Evolutionary conservation across 2,888 invertebrate species (phyloP), one percentile per base, ranked within the genome.

Genomic region (Eupithecia centaureata): DNA sequence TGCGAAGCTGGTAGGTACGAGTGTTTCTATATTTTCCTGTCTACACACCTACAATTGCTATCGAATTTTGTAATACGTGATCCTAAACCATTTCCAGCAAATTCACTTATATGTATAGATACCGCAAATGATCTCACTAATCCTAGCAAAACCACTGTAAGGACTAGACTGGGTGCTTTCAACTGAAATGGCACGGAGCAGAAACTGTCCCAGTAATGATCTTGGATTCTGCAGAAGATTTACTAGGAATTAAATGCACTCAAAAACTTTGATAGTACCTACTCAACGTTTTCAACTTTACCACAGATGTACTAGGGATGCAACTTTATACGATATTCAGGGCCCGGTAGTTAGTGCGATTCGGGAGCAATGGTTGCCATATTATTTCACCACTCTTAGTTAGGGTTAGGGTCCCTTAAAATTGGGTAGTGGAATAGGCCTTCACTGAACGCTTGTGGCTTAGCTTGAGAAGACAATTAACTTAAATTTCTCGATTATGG

Each of bases 211-310:
- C 57, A 27, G 68, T 72, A 76, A 81, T 75, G 73, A 75, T 75
- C 69, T 64, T 63, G 57, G 63, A 73, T 71, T 73, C 73, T 73
- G 73, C 75, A 71, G 66, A 38, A 71, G 61, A 78, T 69, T 71
- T 58, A 47, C 27, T 66, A 62, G 35, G 22, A 75, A 77, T 78
- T 77, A 73, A 78, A 67, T 72, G 77, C 79, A 73, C 65, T 76
- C 73, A 68, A 71, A 73, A 75, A 71, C 64, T 72, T 70, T 72
- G 63, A 57, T 72, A 71, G 42, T 18, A 12, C 2, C 3, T 42
- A 18, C 70, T 75, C 61, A 15, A 71, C 52, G 27, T 27, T 52
- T 25, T 52, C 25, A 51, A 51, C 51, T 15, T 51, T 51, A n/a
- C n/a, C n/a, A n/a, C n/a, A n/a, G n/a, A n/a, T n/a, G n/a, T n/a